These are phyloP conservation scores for Dicentrarchus labrax DNA, from an alignment of 2,113 vertebrate genomes.

Conservation along the genomic window DNA sequence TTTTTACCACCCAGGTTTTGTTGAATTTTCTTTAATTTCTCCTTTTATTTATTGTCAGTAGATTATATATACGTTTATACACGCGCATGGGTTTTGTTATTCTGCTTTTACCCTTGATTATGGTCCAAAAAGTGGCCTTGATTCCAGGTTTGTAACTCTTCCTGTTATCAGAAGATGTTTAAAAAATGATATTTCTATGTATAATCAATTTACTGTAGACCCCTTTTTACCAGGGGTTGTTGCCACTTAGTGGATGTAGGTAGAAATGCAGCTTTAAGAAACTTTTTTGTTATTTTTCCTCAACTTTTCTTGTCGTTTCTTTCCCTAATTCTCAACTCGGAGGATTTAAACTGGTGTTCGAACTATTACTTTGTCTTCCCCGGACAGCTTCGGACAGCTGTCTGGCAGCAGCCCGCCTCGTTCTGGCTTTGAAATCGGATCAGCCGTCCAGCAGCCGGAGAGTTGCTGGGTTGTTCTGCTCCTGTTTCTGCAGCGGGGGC, in stretches of 20 bases:
- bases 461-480: not conserved
- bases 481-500: not conserved
- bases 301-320: not conserved
- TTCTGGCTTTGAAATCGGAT: slow-evolving; percentile 45
- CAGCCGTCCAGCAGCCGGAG: slow-evolving; percentile 14
- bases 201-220: not conserved
- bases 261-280: slow-evolving; percentile 18
- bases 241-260: slow-evolving; percentile 46
- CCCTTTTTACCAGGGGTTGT: not conserved
- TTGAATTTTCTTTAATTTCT: not conserved
- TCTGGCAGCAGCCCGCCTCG: slow-evolving; percentile 20
- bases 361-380: not conserved
- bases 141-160: too few species aligned
- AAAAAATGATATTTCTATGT: not conserved
- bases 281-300: not conserved
- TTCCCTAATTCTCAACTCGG: not conserved
- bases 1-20: not conserved
- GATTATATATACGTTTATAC: too few species aligned
- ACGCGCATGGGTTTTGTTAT: too few species aligned
- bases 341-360: not conserved
- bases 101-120: too few species aligned
- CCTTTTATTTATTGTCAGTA: not conserved
- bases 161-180: too few species aligned
- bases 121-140: too few species aligned
- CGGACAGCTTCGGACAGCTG: slow-evolving; percentile 51